Evolutionary conservation across 2,797 vertebrate genomes (phyloP), one percentile per base, ranked within the genome.

Genomic region (Caiman crocodilus): DNA sequence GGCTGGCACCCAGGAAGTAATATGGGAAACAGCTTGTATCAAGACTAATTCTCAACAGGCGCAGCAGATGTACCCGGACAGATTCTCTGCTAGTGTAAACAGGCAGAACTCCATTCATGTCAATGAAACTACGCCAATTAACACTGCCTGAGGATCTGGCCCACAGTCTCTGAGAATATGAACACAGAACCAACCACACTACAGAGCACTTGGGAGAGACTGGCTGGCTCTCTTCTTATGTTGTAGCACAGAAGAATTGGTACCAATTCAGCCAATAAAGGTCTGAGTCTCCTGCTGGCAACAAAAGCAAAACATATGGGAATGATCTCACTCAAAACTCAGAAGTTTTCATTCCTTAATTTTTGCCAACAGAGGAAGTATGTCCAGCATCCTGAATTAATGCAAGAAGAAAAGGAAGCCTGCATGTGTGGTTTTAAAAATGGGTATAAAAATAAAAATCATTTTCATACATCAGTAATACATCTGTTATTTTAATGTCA

Each of bases 391-490:
- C 88, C 92, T 90, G 35, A 71, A 9, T 35, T 6, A 26, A 25
- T 23, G 58, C 76, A 55, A 77, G 50, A 35, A 81, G 10, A 25
- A 9, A 92, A 89, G 76, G 14, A 73, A 76, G 18, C 35, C 20
- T 61, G n/a, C 16, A 2, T 20, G 7, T 14, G 57, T 4, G 11
- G 69, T 17, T 90, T 90, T 17, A 65, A 83, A 80, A 79, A 30
- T 10, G 16, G 50, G 42, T 12, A 23, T 56, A 58, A 30, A 6
- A 23, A 21, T 50, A 50, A 50, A 50, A 50, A 50, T 9, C 7
- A 85, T 76, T 88, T 91, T 85, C 50, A 84, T 80, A 83, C 5
- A 76, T 81, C 57, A 94, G 79, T 32, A 78, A 57, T n/a, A 79
- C 21, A 21, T 69, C 18, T 8, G 32, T 26, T 75, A 60, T 85